Conservation (phyloP, 2,797 vertebrate species). For the Fringilla coelebs region DNA sequence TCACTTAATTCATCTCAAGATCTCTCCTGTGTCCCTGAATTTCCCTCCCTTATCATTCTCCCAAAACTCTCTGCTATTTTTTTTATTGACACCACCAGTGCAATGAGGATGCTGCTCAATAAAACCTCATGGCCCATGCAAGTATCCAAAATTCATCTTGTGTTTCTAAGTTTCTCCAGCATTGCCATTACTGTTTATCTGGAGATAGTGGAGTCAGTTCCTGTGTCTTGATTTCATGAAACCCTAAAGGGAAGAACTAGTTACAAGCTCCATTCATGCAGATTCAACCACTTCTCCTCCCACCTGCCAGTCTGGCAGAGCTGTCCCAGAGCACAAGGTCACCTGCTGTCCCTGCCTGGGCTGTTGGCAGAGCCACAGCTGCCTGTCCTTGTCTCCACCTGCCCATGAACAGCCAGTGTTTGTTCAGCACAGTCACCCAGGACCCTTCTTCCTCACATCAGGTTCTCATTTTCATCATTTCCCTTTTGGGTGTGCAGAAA, state of each 20-base stretch:
- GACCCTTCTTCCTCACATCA: neutral
- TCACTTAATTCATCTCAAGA: neutral
- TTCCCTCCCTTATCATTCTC: neutral
- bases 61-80: neutral
- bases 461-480: neutral
- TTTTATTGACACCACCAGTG: neutral
- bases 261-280: neutral
- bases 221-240: neutral
- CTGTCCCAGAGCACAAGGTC: neutral
- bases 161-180: neutral
- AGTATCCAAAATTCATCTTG: neutral
- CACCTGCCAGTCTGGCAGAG: fast-evolving
- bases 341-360: neutral
- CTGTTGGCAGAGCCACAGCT: neutral
- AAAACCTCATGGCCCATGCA: neutral
- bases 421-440: neutral
- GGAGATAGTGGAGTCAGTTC: neutral
- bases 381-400: fast-evolving
- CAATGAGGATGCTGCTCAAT: neutral
- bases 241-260: neutral
- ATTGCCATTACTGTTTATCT: neutral
- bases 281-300: neutral
- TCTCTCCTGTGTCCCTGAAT: neutral
- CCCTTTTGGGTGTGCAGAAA: neutral
- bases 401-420: neutral